Percentiles rank a stretch among this genome's conserved stretches.
Evolutionary conservation across 1,140 invertebrate species (phyloP).

Genomic region (Drosophila equinoxialis): DNA sequence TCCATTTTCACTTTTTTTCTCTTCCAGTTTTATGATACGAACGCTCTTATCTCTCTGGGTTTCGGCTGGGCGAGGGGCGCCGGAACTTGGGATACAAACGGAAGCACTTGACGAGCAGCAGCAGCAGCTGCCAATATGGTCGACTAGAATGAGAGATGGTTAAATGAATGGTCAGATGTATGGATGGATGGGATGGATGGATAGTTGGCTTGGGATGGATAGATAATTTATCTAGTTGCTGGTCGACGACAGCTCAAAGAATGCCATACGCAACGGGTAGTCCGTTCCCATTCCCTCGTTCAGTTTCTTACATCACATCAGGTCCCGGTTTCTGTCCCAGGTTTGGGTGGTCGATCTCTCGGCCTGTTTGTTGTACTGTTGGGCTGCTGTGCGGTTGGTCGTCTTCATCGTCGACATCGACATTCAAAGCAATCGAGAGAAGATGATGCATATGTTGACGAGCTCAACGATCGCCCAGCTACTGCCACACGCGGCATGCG

Average conservation of each 20-base stretch:
- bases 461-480: constrained; percentile 55
- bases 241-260: constrained; percentile 77
- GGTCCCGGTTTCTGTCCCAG: constrained; percentile 32
- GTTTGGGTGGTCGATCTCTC: constrained; percentile 58
- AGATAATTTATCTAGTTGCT: constrained; percentile 67
- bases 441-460: constrained; percentile 69
- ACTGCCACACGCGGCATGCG: constrained; percentile 77
- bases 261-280: constrained; percentile 74
- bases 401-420: constrained; percentile 18
- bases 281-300: constrained; percentile 29
- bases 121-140: constrained; percentile 70
- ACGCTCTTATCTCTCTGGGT: constrained; percentile 39
- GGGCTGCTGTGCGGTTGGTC: constrained; percentile 77
- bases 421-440: constrained; percentile 43
- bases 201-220: constrained; percentile 6
- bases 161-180: constrained; percentile 15
- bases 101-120: constrained; percentile 74
- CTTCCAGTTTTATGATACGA: neutral
- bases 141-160: constrained; percentile 21
- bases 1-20: constrained; percentile 31
- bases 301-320: neutral
- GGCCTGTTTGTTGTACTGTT: constrained; percentile 64
- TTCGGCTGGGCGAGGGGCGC: constrained; percentile 56
- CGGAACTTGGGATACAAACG: constrained; percentile 71
- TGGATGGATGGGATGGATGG: constrained; percentile 31